Evolutionary conservation across 2,797 vertebrate genomes (phyloP).

Genomic region (Triplophysa yarkandensis): DNA sequence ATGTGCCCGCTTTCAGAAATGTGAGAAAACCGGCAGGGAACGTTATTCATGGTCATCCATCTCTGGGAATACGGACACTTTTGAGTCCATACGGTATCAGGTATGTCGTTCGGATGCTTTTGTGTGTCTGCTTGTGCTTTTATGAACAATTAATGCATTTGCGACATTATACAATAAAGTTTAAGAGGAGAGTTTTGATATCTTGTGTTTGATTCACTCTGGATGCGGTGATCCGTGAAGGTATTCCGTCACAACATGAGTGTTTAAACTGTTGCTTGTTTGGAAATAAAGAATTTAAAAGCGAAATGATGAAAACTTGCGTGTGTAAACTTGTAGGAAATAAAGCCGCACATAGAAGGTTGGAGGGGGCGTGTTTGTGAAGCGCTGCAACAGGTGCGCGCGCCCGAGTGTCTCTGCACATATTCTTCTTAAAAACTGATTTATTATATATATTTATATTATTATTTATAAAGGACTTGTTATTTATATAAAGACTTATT

Average conservation of each 20-base stretch:
- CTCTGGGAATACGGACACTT: conserved; percentile 54
- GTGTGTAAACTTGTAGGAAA: too few species aligned
- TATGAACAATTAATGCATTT: too few species aligned
- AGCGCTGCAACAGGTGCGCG: conserved; percentile 36
- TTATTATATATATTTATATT: background rate
- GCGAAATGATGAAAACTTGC: too few species aligned
- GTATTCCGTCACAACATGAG: too few species aligned
- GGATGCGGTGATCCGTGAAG: too few species aligned
- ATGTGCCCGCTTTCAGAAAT: conserved; percentile 13
- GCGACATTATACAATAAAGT: too few species aligned
- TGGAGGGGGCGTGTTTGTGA: conserved; percentile 14
- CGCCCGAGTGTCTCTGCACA: background rate
- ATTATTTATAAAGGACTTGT: background rate
- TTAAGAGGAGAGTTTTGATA: too few species aligned
- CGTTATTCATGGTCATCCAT: conserved; percentile 53
- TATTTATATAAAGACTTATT: too few species aligned
- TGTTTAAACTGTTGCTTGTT: too few species aligned
- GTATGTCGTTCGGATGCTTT: conserved; percentile 26
- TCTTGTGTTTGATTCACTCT: too few species aligned
- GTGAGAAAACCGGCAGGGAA: conserved; percentile 41
- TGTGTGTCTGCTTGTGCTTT: background rate
- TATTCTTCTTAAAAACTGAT: background rate
- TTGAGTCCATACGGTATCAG: conserved; percentile 47
- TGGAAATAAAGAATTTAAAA: too few species aligned
- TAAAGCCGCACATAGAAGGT: too few species aligned